phyloP scores from a whole-genome alignment of 2,888 invertebrate species.

The Pammene fasciana region DNA sequence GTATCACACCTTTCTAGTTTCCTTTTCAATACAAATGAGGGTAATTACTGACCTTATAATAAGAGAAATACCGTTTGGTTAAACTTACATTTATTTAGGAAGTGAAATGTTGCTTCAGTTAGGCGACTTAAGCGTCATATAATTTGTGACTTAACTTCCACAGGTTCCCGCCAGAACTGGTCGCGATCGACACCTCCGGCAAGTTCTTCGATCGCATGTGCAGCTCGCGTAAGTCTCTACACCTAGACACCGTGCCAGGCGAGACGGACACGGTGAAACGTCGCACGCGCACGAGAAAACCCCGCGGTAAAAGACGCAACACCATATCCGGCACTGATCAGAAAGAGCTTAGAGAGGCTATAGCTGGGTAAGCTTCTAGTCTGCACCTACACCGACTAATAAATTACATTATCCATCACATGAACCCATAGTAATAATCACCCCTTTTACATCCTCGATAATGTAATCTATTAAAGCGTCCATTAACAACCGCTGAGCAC shows the following conservation, averaged over 20 bases:
- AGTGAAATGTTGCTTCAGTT: no score
- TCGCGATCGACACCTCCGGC: conserved; percentile 95
- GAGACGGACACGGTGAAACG: conserved; percentile 87
- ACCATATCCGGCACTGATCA: conserved; percentile 96
- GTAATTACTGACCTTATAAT: background rate
- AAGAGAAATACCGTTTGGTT: no score
- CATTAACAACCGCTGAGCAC: conserved; percentile 74
- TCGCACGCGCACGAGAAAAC: conserved; percentile 88
- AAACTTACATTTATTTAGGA: no score
- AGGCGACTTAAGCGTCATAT: background rate
- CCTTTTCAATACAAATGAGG: background rate
- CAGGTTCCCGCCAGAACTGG: conserved; percentile 94
- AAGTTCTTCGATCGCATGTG: conserved; percentile 95
- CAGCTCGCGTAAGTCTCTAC: conserved; percentile 91
- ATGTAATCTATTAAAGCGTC: conserved; percentile 69
- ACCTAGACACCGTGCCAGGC: conserved; percentile 75
- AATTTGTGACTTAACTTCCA: conserved; percentile 38
- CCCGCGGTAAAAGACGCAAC: conserved; percentile 93
- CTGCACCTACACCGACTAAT: conserved; percentile 71
- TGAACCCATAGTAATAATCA: conserved; percentile 44
- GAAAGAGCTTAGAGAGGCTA: conserved; percentile 93
- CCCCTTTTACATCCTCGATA: conserved; percentile 56
- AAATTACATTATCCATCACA: conserved; percentile 69
- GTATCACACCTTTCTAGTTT: background rate
- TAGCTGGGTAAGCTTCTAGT: conserved; percentile 90